These are phyloP conservation scores for Drosophila pseudotalamancana DNA, from an alignment of 2,888 invertebrate species.

Conservation along the genomic window DNA sequence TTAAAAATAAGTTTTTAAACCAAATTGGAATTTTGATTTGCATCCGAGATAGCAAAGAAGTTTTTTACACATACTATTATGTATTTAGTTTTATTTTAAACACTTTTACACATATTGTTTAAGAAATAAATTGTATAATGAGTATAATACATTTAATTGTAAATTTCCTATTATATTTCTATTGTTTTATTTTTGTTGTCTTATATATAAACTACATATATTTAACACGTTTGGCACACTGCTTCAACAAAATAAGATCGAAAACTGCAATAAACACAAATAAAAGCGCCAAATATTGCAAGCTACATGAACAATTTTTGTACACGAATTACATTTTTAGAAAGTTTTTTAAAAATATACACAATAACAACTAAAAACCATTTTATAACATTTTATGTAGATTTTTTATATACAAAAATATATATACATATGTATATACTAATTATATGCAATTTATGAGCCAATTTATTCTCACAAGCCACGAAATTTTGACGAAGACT, in stretches of 20 bases:
- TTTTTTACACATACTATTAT: constrained; percentile 19
- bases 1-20: constrained; percentile 59
- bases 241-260: constrained; percentile 26
- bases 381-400: constrained; percentile 74
- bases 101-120: constrained; percentile 33
- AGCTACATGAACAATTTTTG: constrained; percentile 56
- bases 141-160: constrained; percentile 53
- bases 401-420: constrained; percentile 59
- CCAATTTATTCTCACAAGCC: constrained; percentile 74
- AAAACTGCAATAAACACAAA: constrained; percentile 26
- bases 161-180: constrained; percentile 53
- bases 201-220: constrained; percentile 12
- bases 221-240: constrained; percentile 25
- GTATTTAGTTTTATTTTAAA: constrained; percentile 46
- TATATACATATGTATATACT: constrained; percentile 29
- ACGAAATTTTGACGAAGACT: constrained; percentile 68
- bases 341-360: constrained; percentile 60
- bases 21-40: constrained; percentile 62
- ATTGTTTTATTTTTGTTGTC: constrained; percentile 35
- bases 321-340: constrained; percentile 43
- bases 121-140: constrained; percentile 52
- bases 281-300: constrained; percentile 75
- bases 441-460: constrained; percentile 60
- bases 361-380: constrained; percentile 31
- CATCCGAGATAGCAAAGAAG: constrained; percentile 65